These are phyloP conservation scores for Phasia obesa DNA, from an alignment of 2,888 invertebrate species.

Conservation along the genomic window DNA sequence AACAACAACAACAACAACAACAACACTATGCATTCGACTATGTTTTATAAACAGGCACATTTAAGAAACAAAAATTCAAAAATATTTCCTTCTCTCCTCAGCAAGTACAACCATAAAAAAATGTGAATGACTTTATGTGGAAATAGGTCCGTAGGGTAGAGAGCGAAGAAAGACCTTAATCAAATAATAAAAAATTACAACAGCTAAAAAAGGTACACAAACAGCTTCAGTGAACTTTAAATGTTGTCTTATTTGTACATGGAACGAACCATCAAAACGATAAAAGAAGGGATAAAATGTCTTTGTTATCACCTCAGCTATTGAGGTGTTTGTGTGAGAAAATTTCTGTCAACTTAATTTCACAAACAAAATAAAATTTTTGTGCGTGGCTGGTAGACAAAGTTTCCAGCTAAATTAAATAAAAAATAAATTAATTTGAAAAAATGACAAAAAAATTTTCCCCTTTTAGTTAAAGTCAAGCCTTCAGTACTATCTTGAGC, in stretches of 20 bases:
- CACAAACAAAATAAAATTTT: not conserved
- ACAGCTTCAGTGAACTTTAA: slow-evolving; percentile 23
- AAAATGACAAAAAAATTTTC: too few species aligned
- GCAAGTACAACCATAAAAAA: slow-evolving; percentile 5
- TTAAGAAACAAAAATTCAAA: slow-evolving; percentile 12
- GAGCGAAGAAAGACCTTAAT: not conserved
- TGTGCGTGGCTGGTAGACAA: not conserved
- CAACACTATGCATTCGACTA: not conserved
- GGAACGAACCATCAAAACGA: not conserved
- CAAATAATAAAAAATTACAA: slow-evolving; percentile 1
- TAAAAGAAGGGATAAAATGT: slow-evolving; percentile 10
- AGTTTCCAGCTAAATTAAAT: not conserved
- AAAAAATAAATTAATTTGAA: too few species aligned
- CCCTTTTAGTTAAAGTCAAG: too few species aligned
- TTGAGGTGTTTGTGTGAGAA: not conserved
- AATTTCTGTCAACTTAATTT: slow-evolving; percentile 21
- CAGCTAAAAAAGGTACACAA: slow-evolving; percentile 1
- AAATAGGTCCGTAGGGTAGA: slow-evolving; percentile 30
- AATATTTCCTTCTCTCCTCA: slow-evolving; percentile 10
- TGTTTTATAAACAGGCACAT: too few species aligned
- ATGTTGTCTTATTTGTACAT: slow-evolving; percentile 3
- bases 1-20: slow-evolving; percentile 3
- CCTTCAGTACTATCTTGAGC: too few species aligned
- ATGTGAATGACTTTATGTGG: slow-evolving; percentile 31
- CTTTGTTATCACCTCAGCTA: slow-evolving; percentile 22